phyloP scores from a whole-genome alignment of 2,797 vertebrate species.

The Spea hammondii region DNA sequence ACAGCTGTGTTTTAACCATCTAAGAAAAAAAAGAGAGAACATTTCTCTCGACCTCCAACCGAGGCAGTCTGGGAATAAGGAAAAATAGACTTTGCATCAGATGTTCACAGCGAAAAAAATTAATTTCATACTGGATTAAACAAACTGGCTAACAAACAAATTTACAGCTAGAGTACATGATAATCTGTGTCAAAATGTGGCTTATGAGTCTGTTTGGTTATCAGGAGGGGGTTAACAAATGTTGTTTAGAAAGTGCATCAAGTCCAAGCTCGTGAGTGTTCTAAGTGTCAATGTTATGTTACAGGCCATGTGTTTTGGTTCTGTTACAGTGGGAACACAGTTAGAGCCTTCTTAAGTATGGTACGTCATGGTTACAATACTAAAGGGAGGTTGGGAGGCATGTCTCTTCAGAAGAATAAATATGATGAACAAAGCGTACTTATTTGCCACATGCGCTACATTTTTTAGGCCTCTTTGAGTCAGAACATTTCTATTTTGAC shows the following conservation, averaged over 20 bases:
- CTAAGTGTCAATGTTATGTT: conserved; percentile 66
- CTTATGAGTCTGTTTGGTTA: conserved; percentile 62
- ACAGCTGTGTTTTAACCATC: conserved; percentile 1
- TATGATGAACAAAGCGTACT: conserved; percentile 62
- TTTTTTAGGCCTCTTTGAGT: conserved; percentile 58
- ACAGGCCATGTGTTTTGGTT: conserved; percentile 82
- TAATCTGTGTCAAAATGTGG: conserved; percentile 57
- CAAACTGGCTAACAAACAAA: conserved; percentile 52
- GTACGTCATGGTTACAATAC: conserved; percentile 72
- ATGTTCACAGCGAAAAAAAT: neutral
- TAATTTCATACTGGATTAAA: conserved; percentile 37
- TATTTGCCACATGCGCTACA: conserved; percentile 42
- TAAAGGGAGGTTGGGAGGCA: conserved; percentile 65
- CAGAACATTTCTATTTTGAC: conserved; percentile 59
- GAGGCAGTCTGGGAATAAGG: conserved; percentile 47
- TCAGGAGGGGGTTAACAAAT: conserved; percentile 72
- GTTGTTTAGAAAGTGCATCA: conserved; percentile 69
- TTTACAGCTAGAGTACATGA: conserved; percentile 56
- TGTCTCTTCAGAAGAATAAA: conserved; percentile 57
- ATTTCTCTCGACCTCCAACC: conserved; percentile 26
- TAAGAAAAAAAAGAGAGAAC: neutral
- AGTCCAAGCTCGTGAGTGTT: conserved; percentile 74
- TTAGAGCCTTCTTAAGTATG: conserved; percentile 81
- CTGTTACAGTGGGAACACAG: conserved; percentile 81
- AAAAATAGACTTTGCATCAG: neutral